A percentile compares a stretch with the other conserved stretches of the same genome.
Conservation (phyloP, 2,888 invertebrate species). For the Tromatobia lineatoria region DNA sequence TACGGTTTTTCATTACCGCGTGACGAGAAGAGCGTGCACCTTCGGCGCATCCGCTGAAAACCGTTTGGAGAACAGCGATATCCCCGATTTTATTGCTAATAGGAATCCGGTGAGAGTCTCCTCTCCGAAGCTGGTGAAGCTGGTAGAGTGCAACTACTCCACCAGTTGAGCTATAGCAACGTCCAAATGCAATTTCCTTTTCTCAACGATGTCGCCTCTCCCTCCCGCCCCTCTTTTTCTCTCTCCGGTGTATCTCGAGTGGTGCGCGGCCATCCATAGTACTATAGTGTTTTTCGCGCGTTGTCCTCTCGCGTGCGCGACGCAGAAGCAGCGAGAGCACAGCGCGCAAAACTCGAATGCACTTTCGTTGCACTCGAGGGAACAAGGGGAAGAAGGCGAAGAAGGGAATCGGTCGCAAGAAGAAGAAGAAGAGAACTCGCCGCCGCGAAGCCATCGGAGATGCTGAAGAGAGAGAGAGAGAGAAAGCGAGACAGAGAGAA, state of each 20-base stretch:
- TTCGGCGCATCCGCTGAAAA: constrained; percentile 58
- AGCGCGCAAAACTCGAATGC: constrained; percentile 40
- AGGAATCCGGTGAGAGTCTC: constrained; percentile 73
- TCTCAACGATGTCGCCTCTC: constrained; percentile 71
- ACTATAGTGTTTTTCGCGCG: constrained; percentile 70
- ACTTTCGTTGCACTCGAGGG: constrained; percentile 67
- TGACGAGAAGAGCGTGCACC: background rate
- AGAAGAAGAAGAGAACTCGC: constrained; percentile 58
- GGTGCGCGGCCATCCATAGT: constrained; percentile 22
- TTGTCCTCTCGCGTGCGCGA: constrained; percentile 61
- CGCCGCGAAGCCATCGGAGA: constrained; percentile 28
- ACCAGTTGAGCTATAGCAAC: constrained; percentile 65
- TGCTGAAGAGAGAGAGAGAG: constrained; percentile 21
- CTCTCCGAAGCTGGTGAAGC: constrained; percentile 10
- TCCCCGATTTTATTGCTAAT: constrained; percentile 81
- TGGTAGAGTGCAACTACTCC: constrained; percentile 31
- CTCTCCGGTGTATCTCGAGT: constrained; percentile 36
- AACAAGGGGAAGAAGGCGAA: constrained; percentile 48
- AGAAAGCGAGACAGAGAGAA: background rate
- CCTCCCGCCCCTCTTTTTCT: constrained; percentile 35
- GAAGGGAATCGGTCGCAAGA: constrained; percentile 46
- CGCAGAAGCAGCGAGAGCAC: constrained; percentile 6
- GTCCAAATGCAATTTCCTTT: constrained; percentile 77
- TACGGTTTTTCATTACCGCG: background rate
- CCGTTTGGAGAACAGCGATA: constrained; percentile 64